Evolutionary conservation across 1,140 invertebrate species (phyloP), one percentile per base, ranked within the genome.

Genomic region (Dendrolimus kikuchii): DNA sequence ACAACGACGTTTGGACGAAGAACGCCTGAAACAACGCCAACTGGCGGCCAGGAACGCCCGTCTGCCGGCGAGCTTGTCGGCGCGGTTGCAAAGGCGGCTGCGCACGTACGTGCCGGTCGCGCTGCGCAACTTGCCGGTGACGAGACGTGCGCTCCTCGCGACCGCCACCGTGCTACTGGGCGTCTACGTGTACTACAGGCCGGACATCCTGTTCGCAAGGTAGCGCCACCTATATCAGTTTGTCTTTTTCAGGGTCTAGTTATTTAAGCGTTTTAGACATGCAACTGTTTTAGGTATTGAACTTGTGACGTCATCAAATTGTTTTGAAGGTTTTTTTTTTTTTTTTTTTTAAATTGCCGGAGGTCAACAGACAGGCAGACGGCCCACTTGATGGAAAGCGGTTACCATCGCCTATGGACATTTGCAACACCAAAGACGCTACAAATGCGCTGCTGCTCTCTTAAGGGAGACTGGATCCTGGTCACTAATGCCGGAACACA

Each of bases 151-250:
- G 5, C 51, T 87, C 6, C 76, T 89, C 38, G 89, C 89, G 6
- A 81, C 89, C 6, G 88, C 88, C 7, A 88, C 90, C 3, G 78
- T 89, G 48, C 68, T 90, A 9, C 66, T 89, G 49, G 89, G 88
- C 50, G 77, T 87, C 53, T 89, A 88, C 74, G 81, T 87, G 7
- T 89, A 87, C 75, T 87, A 89, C 68, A 79, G 81, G 48, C 84
- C 79, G 49, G 86, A 86, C 40, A 74, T 80, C 48, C 49, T 75
- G 43, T 80, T 79, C 67, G 62, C 60, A 66, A 85, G 79, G 80
- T 85, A 84, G 79, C 79, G 78, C 68, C 74, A 69, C 63, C 71
- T 71, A 38, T 86, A 81, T 59, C 73, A 70, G 66, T 74, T 86
- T 63, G 77, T 84, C 54, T 62, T 87, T 37, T 81, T 86, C 67